A percentile compares a stretch with the other conserved stretches of the same genome.
Conservation (phyloP, 2,113 vertebrate genomes). For the Naja naja region DNA sequence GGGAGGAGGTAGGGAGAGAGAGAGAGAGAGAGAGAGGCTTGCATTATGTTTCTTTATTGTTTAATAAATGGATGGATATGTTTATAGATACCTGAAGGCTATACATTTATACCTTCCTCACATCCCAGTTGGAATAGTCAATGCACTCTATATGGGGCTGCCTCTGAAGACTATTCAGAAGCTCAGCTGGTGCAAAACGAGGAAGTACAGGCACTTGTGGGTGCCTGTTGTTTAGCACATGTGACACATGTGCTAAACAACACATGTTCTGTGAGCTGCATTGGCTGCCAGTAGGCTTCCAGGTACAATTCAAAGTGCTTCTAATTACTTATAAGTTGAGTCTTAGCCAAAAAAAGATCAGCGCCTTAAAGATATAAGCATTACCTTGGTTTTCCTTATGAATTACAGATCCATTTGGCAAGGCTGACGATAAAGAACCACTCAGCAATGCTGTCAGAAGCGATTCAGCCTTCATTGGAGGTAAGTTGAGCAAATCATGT, state of each 20-base stretch:
- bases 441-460: constrained; percentile 78
- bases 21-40: not conserved
- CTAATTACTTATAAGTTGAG: no score
- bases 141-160: not conserved
- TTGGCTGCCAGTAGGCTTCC: not conserved
- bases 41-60: not conserved
- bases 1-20: no score
- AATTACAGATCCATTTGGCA: constrained; percentile 82
- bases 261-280: not conserved
- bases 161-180: not conserved
- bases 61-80: not conserved
- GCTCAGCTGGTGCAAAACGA: not conserved
- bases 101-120: not conserved
- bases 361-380: constrained; percentile 6
- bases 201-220: not conserved
- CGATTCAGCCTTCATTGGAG: constrained; percentile 85
- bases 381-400: constrained; percentile 44
- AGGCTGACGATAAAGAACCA: constrained; percentile 82
- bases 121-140: not conserved
- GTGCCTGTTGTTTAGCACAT: not conserved
- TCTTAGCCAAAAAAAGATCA: not conserved
- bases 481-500: constrained; percentile 53
- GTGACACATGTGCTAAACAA: not conserved
- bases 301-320: not conserved
- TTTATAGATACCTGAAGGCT: not conserved